Percentiles rank a stretch among this genome's conserved stretches.
These are phyloP conservation scores for Sturnus vulgaris DNA, from an alignment of 2,113 vertebrate genomes.

Conservation along the genomic window DNA sequence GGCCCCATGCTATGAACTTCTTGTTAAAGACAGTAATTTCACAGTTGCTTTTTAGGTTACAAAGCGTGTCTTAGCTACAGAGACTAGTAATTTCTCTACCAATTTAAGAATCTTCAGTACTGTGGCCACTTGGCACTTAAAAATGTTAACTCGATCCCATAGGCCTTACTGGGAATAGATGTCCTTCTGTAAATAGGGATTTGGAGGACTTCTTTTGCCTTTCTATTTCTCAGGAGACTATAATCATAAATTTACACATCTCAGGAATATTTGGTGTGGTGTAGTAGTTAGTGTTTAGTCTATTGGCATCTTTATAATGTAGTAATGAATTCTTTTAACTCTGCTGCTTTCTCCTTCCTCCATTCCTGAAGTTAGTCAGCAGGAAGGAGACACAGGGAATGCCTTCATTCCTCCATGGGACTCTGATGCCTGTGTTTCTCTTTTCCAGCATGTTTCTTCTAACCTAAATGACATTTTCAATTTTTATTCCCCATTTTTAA, in stretches of 20 bases:
- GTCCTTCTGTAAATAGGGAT: not conserved
- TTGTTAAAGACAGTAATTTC: slow-evolving; percentile 40
- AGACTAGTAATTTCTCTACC: slow-evolving; percentile 20
- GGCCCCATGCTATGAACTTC: not conserved
- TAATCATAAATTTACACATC: not conserved
- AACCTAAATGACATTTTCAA: not conserved
- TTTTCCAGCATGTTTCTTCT: not conserved
- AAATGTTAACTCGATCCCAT: not conserved
- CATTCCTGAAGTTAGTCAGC: not conserved
- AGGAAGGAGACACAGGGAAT: not conserved
- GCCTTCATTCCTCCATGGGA: not conserved
- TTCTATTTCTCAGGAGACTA: not conserved
- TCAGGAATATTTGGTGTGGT: not conserved
- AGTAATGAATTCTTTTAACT: not conserved
- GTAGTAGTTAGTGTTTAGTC: not conserved
- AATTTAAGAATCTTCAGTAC: not conserved
- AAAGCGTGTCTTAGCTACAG: not conserved
- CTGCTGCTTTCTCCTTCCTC: not conserved
- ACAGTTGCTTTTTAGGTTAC: slow-evolving; percentile 20
- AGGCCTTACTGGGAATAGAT: not conserved
- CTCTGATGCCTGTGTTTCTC: not conserved
- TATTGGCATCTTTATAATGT: not conserved
- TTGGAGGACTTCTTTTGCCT: not conserved
- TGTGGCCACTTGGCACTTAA: not conserved
- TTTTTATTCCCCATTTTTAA: not conserved